Conservation (phyloP, 2,113 vertebrate genomes). For the Hypomesus transpacificus region DNA sequence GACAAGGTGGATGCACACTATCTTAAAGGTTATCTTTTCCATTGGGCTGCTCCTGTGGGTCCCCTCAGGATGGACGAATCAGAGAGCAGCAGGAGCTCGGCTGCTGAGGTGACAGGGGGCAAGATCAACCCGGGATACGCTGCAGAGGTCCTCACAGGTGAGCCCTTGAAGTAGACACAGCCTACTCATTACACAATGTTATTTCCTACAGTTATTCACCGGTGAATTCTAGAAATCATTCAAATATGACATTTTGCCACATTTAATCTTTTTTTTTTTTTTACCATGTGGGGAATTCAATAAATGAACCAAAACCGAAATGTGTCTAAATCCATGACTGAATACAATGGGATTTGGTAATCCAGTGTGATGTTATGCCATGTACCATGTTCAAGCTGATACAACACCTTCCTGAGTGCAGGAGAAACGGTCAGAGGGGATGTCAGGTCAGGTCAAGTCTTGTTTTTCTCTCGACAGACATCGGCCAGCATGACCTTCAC, state of each 20-base stretch:
- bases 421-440: background rate
- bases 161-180: conserved; percentile 11
- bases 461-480: conserved; percentile 53
- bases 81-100: conserved; percentile 4
- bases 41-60: conserved; percentile 27
- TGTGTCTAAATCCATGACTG: background rate
- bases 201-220: background rate
- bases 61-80: conserved; percentile 52
- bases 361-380: background rate
- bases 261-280: no score
- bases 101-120: conserved; percentile 49
- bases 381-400: background rate
- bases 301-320: no score
- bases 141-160: conserved; percentile 52
- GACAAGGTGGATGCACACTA: conserved; percentile 20
- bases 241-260: no score
- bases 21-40: conserved; percentile 42
- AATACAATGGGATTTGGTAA: background rate
- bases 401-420: background rate
- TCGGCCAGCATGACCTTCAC: conserved; percentile 35
- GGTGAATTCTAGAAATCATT: no score
- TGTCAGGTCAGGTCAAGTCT: conserved; percentile 29
- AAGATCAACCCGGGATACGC: conserved; percentile 57
- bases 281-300: no score
- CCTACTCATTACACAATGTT: background rate